Conservation (phyloP, 2,888 invertebrate genomes). For the Piscicola geometra region DNA sequence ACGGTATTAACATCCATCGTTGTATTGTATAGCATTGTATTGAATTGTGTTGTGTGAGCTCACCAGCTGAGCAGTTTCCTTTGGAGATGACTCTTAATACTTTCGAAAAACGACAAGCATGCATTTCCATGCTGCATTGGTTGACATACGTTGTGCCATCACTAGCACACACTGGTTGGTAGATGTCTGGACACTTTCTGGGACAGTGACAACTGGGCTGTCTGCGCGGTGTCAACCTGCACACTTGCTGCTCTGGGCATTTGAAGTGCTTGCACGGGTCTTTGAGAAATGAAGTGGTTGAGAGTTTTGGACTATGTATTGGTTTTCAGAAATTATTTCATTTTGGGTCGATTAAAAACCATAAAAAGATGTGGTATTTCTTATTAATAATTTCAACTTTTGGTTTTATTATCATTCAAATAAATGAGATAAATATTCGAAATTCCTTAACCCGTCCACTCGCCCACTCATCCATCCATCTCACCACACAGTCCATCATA, state of each 20-base stretch:
- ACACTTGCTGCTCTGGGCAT: conserved; percentile 74
- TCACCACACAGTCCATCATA: conserved; percentile 60
- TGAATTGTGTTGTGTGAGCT: no score
- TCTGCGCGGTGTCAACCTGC: conserved; percentile 74
- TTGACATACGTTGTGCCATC: conserved; percentile 88
- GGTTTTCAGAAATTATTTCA: not conserved
- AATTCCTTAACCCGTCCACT: not conserved
- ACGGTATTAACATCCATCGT: no score
- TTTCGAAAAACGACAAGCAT: conserved; percentile 73
- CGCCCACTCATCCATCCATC: not conserved
- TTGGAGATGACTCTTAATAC: conserved; percentile 70
- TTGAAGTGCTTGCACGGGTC: conserved; percentile 77
- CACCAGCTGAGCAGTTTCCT: conserved; percentile 73
- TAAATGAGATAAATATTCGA: no score
- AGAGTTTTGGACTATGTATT: not conserved
- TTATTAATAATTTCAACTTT: no score
- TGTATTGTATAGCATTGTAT: no score
- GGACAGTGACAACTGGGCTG: conserved; percentile 76
- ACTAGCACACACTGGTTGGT: conserved; percentile 80
- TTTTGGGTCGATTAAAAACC: not conserved
- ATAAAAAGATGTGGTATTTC: no score
- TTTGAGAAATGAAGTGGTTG: conserved; percentile 57
- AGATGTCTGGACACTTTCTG: conserved; percentile 52
- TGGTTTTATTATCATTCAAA: no score
- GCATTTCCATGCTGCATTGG: conserved; percentile 82